A percentile compares a stretch with the other conserved stretches of the same genome.
These are phyloP conservation scores for Rhynchopsitta pachyrhyncha DNA, from an alignment of 2,113 vertebrate genomes.

Conservation along the genomic window DNA sequence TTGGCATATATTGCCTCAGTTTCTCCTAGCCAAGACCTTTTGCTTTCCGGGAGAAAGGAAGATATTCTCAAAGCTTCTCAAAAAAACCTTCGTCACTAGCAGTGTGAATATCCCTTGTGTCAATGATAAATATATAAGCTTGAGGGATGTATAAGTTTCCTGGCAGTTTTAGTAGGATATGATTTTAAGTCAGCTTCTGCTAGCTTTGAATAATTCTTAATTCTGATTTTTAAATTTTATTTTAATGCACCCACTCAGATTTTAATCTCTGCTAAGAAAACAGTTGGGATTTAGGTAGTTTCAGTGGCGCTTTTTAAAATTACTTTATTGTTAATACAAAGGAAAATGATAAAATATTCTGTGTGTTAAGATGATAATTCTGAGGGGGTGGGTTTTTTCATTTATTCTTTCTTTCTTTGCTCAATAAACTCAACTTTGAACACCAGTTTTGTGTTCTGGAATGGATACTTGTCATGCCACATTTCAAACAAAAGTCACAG, in stretches of 20 bases:
- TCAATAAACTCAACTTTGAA: neutral
- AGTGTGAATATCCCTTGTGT: neutral
- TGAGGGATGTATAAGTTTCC: neutral
- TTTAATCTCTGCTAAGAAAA: neutral
- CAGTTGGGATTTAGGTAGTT: too few relatives aligned
- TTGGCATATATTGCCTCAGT: neutral
- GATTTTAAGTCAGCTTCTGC: neutral
- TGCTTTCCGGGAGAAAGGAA: neutral
- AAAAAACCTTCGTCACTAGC: neutral
- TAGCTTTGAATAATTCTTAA: neutral
- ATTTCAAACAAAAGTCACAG: neutral
- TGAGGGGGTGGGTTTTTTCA: rapidly evolving
- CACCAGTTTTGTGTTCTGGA: neutral
- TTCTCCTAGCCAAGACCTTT: neutral
- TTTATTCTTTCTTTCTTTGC: neutral
- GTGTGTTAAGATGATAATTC: neutral
- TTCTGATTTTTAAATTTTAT: neutral
- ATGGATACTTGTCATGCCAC: neutral
- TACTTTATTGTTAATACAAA: neutral
- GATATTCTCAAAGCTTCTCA: neutral
- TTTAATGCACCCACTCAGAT: neutral
- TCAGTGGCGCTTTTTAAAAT: neutral
- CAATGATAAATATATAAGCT: neutral
- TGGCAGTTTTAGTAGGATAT: neutral
- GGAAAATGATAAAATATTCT: neutral